A percentile compares a stretch with the other conserved stretches of the same genome.
phyloP scores from a whole-genome alignment of 2,888 invertebrate species.

The Autographa pulchrina region DNA sequence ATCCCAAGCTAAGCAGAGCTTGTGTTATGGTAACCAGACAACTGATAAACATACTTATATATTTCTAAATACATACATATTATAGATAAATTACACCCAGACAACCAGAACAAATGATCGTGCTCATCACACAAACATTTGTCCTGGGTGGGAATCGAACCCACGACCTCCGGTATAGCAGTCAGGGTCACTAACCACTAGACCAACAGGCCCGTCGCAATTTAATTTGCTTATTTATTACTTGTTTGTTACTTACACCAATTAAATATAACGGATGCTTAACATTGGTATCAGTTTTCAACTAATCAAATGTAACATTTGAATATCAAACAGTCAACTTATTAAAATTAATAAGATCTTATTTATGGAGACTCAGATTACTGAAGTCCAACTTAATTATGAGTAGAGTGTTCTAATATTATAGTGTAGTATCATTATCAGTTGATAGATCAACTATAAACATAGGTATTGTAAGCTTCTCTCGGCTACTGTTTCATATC shows the following conservation, averaged over 20 bases:
- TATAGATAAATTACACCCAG: no score
- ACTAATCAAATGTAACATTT: conserved; percentile 7
- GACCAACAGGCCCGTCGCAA: no score
- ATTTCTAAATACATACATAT: no score
- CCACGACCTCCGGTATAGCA: no score
- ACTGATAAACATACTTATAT: no score
- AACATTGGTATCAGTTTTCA: background rate
- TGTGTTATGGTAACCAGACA: no score
- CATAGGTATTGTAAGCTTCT: conserved; percentile 53
- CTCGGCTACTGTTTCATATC: conserved; percentile 71
- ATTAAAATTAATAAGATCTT: background rate
- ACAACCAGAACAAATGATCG: no score
- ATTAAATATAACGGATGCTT: background rate
- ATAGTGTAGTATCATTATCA: conserved; percentile 46
- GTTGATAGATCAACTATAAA: conserved; percentile 60
- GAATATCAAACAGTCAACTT: background rate
- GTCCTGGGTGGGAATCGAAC: no score
- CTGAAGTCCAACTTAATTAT: conserved; percentile 31
- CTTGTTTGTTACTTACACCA: background rate
- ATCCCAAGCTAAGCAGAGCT: no score
- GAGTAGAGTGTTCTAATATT: conserved; percentile 41
- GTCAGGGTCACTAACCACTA: no score
- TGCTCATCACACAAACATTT: no score
- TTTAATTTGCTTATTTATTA: background rate
- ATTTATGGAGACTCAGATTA: conserved; percentile 35